A percentile compares a stretch with the other conserved stretches of the same genome.
These are phyloP conservation scores for Cladopsammia gracilis DNA, from an alignment of 64 coral and sea anemone species.

Conservation along the genomic window DNA sequence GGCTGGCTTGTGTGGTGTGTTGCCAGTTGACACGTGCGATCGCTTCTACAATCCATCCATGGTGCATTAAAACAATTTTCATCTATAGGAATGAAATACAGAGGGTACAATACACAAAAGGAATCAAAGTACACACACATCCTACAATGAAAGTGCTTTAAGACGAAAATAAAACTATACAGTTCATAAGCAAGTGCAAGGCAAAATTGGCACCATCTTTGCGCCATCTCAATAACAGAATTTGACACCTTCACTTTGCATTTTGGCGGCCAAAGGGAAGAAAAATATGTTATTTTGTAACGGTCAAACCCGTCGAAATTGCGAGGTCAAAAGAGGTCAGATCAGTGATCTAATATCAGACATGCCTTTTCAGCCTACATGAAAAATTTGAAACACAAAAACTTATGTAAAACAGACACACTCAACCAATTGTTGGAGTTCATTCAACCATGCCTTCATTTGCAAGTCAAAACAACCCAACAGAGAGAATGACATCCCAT, in stretches of 20 bases:
- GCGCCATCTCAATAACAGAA: not conserved
- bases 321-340: too few relatives aligned
- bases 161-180: not conserved
- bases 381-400: not conserved
- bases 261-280: too few relatives aligned
- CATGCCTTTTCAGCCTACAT: too few relatives aligned
- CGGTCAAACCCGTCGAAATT: too few relatives aligned
- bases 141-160: not conserved
- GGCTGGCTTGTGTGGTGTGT: not conserved
- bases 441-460: not conserved
- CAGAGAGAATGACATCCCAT: not conserved
- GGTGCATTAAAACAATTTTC: not conserved
- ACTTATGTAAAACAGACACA: too few relatives aligned
- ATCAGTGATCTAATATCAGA: too few relatives aligned
- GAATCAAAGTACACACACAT: not conserved
- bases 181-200: not conserved
- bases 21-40: not conserved
- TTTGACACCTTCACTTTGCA: not conserved
- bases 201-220: not conserved
- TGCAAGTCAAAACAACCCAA: too few relatives aligned
- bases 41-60: conserved; percentile 15
- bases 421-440: not conserved
- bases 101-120: not conserved
- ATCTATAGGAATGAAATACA: not conserved
- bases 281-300: too few relatives aligned